Conservation (phyloP, 2,113 vertebrate species). For the Cranoglanis bouderius region DNA sequence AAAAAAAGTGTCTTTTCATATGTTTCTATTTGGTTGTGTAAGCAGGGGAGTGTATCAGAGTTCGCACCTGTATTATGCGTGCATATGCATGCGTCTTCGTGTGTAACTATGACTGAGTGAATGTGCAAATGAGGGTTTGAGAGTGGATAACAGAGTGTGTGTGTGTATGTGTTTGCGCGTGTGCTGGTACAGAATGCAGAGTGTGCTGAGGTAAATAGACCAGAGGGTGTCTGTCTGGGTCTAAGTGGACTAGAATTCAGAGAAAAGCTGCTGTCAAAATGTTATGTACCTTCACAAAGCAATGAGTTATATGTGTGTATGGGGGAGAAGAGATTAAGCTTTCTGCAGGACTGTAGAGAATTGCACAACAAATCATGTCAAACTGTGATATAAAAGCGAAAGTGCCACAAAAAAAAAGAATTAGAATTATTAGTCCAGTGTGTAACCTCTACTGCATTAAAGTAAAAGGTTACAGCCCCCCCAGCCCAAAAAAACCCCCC, state of each 20-base stretch:
- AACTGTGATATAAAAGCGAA: neutral
- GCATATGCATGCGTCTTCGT: slow-evolving; percentile 14
- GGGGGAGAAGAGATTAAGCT: slow-evolving; percentile 11
- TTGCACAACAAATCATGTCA: slow-evolving; percentile 4
- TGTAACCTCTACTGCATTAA: neutral
- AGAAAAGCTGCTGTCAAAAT: slow-evolving; percentile 36
- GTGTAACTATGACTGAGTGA: slow-evolving; percentile 55
- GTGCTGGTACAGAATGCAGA: slow-evolving; percentile 30
- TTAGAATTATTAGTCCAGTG: neutral
- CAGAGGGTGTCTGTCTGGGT: slow-evolving; percentile 29
- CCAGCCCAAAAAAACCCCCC: too few relatives aligned
- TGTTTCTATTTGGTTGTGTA: slow-evolving; percentile 38
- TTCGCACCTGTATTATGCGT: slow-evolving; percentile 31
- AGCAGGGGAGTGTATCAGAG: slow-evolving; percentile 23
- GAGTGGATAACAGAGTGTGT: slow-evolving; percentile 58
- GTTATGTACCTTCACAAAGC: slow-evolving; percentile 35
- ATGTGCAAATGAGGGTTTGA: slow-evolving; percentile 65
- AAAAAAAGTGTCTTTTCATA: slow-evolving; percentile 32
- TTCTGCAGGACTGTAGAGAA: slow-evolving; percentile 18
- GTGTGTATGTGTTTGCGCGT: slow-evolving; percentile 40
- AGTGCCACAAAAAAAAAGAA: neutral
- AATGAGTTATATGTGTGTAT: neutral
- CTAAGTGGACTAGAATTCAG: slow-evolving; percentile 34
- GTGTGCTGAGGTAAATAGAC: slow-evolving; percentile 38
- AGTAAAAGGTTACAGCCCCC: neutral